Evolutionary conservation across 2,888 invertebrate genomes (phyloP).

Genomic region (Drosophila ustulata): DNA sequence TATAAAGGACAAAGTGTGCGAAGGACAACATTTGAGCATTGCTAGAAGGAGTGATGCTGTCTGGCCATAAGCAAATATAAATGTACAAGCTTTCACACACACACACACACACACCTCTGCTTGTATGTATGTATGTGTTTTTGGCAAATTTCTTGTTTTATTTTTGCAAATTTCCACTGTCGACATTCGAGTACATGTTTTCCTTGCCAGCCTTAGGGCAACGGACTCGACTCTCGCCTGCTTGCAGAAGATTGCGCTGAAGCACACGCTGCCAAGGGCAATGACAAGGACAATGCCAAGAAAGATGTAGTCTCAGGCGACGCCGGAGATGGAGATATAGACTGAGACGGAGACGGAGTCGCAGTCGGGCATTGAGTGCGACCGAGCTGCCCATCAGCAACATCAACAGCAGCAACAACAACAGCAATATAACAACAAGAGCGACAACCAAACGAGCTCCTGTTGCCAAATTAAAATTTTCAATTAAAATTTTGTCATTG

Average conservation of each 20-base stretch:
- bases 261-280: slow-evolving; percentile 69
- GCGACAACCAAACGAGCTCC: slow-evolving; percentile 32
- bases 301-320: slow-evolving; percentile 15
- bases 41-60: slow-evolving; percentile 74
- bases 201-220: slow-evolving; percentile 46
- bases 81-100: slow-evolving; percentile 20
- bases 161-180: slow-evolving; percentile 72
- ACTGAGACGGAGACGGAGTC: slow-evolving; percentile 32
- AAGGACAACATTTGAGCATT: slow-evolving; percentile 66
- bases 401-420: slow-evolving; percentile 6
- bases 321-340: slow-evolving; percentile 44
- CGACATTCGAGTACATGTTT: slow-evolving; percentile 39
- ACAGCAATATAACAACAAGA: slow-evolving; percentile 1
- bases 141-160: slow-evolving; percentile 77
- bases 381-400: slow-evolving; percentile 3
- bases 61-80: slow-evolving; percentile 74
- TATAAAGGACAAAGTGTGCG: slow-evolving; percentile 60
- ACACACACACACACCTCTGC: neutral
- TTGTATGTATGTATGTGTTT: slow-evolving; percentile 16
- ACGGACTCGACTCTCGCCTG: slow-evolving; percentile 24
- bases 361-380: neutral
- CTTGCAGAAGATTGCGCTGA: slow-evolving; percentile 47
- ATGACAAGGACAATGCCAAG: slow-evolving; percentile 64
- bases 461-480: slow-evolving; percentile 80
- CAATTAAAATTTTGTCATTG: slow-evolving; percentile 76